Base-by-base conservation (phyloP, 2,797 vertebrate genomes). In the Botia kubotai region DNA sequence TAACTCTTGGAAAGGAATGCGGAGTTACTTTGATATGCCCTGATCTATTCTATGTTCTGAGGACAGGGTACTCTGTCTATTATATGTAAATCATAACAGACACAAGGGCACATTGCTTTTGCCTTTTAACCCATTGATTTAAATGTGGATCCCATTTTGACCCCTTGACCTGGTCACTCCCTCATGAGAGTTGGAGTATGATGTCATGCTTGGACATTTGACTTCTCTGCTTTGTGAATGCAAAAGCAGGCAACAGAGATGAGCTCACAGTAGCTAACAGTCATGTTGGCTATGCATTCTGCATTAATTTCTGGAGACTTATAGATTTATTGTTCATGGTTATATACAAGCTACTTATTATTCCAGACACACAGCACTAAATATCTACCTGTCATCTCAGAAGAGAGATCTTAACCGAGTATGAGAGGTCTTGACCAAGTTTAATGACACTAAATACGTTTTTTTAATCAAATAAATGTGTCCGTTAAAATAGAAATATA, bases 131-230 rank as follows among this genome's bases (percentile, higher is more conserved):
- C 21, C 80, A 83, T 81, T 84, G 75, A 84, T 82, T 79, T 57
- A 39, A 74, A 82, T 77, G 43, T 81, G 72, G 69, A 77, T 73
- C 48, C 66, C 81, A 63, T 4, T 50, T 60, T 86, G 83, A 84
- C 86, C 81, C 67, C 70, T 14, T 86, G 83, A 86, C 86, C 86
- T 62, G 53, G 57, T 82, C 79, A 77, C 60, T 80, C 58, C 72
- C 72, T 67, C 55, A 46, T 0, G 2, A 53, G 71, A 71, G 58
- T 21, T 72, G 48, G 26, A 65, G 19, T 75, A 19, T 87, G 82
- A 87, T 82, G 75, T 86, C 84, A 82, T 84, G 53, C 70, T 21
- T 17, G 6, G 72, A 83, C 65, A 84, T 72, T 63, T 23, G 5
- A 55, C 65, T 70, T 78, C 46, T 57, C 33, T 69, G 39, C 52